Conservation (phyloP, 35 echinoderm and acorn worm genomes). For the Heliocidaris erythrogramma region DNA sequence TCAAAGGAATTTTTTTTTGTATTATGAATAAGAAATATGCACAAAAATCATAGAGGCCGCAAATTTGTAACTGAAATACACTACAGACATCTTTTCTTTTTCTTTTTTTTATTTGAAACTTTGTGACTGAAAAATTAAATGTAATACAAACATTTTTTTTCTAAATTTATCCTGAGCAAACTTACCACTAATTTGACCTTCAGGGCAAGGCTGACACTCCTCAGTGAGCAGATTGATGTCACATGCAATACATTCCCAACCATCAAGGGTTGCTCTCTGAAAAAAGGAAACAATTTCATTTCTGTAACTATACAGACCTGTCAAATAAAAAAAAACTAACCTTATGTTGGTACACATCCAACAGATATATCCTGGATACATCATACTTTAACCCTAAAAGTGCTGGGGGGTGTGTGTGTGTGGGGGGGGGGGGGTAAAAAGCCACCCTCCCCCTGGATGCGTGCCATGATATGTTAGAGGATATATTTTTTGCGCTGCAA, state of each 20-base stretch:
- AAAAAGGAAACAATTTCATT: neutral
- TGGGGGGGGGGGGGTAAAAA: no score
- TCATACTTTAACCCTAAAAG: neutral
- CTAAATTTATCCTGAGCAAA: neutral
- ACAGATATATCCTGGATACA: neutral
- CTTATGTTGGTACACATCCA: neutral
- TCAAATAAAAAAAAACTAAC: neutral
- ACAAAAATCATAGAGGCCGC: neutral
- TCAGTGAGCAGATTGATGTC: neutral
- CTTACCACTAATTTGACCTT: slow-evolving; percentile 45
- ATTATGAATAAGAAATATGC: neutral
- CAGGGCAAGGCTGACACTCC: neutral
- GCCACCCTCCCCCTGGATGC: no score
- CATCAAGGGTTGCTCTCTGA: slow-evolving; percentile 37
- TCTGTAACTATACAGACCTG: neutral
- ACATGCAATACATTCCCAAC: slow-evolving; percentile 48
- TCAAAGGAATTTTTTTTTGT: neutral
- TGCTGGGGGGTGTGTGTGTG: no score
- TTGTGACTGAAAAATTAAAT: neutral
- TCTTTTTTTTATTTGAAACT: neutral
- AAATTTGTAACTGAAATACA: neutral
- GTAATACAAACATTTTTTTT: no score
- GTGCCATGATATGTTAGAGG: no score
- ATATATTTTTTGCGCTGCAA: no score
- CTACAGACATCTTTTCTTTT: neutral